Percentiles rank a stretch among this genome's conserved stretches.
These are phyloP conservation scores for Atrichornis clamosus DNA, from an alignment of 2,113 vertebrate species.

Conservation along the genomic window DNA sequence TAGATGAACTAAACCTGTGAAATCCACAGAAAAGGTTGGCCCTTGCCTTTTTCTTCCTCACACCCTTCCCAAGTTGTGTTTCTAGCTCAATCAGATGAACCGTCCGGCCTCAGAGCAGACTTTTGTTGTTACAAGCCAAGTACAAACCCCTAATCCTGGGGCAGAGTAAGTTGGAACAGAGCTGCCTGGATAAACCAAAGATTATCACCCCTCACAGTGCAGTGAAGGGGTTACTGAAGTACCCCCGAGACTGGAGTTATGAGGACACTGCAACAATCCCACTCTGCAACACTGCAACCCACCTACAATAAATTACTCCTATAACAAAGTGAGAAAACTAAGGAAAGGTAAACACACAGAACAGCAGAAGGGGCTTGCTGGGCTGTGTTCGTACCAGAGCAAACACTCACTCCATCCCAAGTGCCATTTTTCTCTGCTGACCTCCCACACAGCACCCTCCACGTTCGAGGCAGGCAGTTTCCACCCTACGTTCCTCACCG, in stretches of 20 bases:
- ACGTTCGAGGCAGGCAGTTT: rapidly evolving
- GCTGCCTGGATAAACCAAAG: neutral
- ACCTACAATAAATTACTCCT: neutral
- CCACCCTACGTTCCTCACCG: rapidly evolving
- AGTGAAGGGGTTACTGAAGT: neutral
- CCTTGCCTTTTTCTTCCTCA: neutral
- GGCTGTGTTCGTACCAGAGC: neutral
- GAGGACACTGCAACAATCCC: neutral
- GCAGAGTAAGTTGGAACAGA: neutral
- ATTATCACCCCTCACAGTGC: neutral
- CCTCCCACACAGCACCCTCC: rapidly evolving
- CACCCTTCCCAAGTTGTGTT: neutral
- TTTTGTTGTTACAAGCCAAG: neutral
- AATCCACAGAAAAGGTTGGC: neutral
- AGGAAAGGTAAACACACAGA: neutral
- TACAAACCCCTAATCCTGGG: neutral
- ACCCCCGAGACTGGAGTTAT: rapidly evolving
- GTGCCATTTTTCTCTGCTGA: neutral
- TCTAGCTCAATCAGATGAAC: neutral
- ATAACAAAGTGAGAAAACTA: rapidly evolving
- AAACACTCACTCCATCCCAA: too few relatives aligned
- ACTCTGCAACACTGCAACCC: rapidly evolving
- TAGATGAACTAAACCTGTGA: neutral
- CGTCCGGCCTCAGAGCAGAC: neutral
- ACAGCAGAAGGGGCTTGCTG: neutral